Evolutionary conservation across 2,888 invertebrate species (phyloP), one percentile per base, ranked within the genome.

Genomic region (Octodonta nipae): DNA sequence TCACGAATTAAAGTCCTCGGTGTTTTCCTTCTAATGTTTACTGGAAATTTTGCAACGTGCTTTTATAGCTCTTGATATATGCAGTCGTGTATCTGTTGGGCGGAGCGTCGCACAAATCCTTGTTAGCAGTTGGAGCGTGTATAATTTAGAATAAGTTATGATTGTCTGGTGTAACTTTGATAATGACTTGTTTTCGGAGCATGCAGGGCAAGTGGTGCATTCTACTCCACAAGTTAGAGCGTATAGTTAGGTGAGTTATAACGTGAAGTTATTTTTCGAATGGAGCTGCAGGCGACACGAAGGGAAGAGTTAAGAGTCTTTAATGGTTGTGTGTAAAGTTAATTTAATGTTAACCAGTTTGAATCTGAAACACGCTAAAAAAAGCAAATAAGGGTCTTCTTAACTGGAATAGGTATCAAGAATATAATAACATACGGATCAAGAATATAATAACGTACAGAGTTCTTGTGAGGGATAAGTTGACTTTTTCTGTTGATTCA

Each of bases 181-280:
- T 52, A 52, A 52, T 50, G 51, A 51, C 49, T 49, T 52, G 51
- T 52, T 52, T 52, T 51, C 50, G 42, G 45, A 42, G 37, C 35
- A 27, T 25, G 35, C 25, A 32, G 30, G 31, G 33, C 28, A 32
- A 25, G 28, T 30, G 17, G 6, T 17, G 17, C 17, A 17, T 7
- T 7, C 6, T 17, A 6, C 7, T 17, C 17, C 17, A 8, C 17
- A 17, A 17, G 17, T 17, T 17, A 8, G 5, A 5, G 17, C 5
- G 6, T 17, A 17, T 17, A 17, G 17, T 13, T 11, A 13, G 8
- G 26, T 8, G 13, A 12, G 13, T 26, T 11, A 26, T 13, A n/a
- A 13, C 8, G 26, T 13, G 26, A 26, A 13, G n/a, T 26, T 8
- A 12, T 33, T 31, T 33, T 33, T 35, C 6, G 17, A 6, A 25